phyloP scores from a whole-genome alignment of 2,797 vertebrate species.

The Microctenopoma steveboyesi region DNA sequence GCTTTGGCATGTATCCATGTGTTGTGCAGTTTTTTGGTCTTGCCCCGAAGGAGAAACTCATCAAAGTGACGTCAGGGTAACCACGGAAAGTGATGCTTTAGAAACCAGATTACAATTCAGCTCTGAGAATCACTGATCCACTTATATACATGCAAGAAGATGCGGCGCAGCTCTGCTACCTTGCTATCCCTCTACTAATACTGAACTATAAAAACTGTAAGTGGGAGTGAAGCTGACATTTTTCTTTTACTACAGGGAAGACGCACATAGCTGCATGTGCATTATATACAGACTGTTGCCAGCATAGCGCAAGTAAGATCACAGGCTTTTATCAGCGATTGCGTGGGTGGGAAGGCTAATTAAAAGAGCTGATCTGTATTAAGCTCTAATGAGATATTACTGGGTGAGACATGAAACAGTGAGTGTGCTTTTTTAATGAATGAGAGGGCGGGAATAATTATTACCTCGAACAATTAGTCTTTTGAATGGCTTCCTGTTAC shows the following conservation, averaged over 20 bases:
- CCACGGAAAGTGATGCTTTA: slow-evolving; percentile 40
- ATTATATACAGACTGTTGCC: slow-evolving; percentile 7
- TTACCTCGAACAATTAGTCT: slow-evolving; percentile 52
- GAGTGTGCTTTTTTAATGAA: slow-evolving; percentile 58
- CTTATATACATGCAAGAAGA: not conserved
- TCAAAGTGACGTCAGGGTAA: slow-evolving; percentile 55
- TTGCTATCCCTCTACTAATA: slow-evolving; percentile 30
- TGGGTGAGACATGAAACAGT: slow-evolving; percentile 51
- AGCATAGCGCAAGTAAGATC: slow-evolving; percentile 37
- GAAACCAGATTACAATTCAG: slow-evolving; percentile 46
- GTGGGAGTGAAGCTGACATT: slow-evolving; percentile 32
- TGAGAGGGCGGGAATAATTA: slow-evolving; percentile 53
- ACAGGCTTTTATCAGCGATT: slow-evolving; percentile 55
- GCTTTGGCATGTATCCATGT: slow-evolving; percentile 29
- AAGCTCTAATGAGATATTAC: slow-evolving; percentile 71
- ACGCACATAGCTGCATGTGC: not conserved
- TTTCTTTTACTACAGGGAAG: slow-evolving; percentile 11
- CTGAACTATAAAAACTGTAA: slow-evolving; percentile 7
- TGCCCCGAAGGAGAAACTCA: slow-evolving; percentile 43
- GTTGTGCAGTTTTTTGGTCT: not conserved
- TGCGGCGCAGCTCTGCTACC: not conserved
- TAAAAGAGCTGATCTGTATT: slow-evolving; percentile 73
- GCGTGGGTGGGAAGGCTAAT: slow-evolving; percentile 65
- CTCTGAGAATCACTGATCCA: slow-evolving; percentile 20
- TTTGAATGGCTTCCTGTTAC: slow-evolving; percentile 47